Percentiles rank a stretch among this genome's conserved stretches.
Evolutionary conservation across 2,888 invertebrate species (phyloP).

Genomic region (Glyphotaelius pellucidus): DNA sequence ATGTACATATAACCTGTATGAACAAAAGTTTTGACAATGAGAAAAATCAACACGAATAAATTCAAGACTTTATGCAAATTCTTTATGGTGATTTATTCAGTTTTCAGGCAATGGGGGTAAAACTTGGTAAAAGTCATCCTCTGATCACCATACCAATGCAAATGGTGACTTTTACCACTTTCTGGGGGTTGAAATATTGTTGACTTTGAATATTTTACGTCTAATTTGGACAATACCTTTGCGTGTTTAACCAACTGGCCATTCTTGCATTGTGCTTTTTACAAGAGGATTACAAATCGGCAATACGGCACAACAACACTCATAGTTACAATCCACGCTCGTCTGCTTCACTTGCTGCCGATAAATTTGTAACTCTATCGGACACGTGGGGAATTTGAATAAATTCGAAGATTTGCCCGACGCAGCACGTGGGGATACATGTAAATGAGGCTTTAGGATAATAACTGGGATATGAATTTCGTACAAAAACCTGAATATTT

Average conservation of each 20-base stretch:
- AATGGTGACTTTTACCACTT: neutral
- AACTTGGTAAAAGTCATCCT: neutral
- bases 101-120: neutral
- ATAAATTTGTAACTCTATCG: constrained; percentile 18
- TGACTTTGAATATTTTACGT: neutral
- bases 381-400: constrained; percentile 42
- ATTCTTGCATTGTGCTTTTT: neutral
- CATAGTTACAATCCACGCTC: constrained; percentile 26
- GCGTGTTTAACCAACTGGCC: neutral
- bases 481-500: constrained; percentile 18
- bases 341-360: neutral
- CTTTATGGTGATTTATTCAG: neutral
- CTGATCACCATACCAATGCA: neutral
- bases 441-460: constrained; percentile 31
- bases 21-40: neutral
- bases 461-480: constrained; percentile 36
- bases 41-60: neutral
- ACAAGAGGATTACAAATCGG: constrained; percentile 25
- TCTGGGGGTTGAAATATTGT: neutral
- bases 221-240: constrained; percentile 6
- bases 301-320: neutral
- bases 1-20: neutral
- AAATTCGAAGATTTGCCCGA: constrained; percentile 27
- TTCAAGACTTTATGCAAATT: neutral
- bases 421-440: constrained; percentile 19